A percentile compares a stretch with the other conserved stretches of the same genome.
phyloP scores from a whole-genome alignment of 1,140 invertebrate species.

The Rhysida immarginata region DNA sequence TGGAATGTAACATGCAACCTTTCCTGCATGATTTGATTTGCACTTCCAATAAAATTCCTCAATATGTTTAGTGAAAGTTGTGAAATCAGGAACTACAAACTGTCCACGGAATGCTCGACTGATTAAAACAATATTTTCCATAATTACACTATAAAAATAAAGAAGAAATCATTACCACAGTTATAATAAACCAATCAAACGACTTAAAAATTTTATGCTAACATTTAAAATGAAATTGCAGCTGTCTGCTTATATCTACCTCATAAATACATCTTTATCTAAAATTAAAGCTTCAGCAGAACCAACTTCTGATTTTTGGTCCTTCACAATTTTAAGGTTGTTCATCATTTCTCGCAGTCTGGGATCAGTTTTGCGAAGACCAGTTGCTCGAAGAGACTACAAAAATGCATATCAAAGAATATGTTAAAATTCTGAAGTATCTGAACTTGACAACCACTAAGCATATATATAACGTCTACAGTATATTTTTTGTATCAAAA shows the following conservation, averaged over 20 bases:
- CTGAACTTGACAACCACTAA: no score
- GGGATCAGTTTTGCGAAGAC: constrained; percentile 70
- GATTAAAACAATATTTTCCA: constrained; percentile 77
- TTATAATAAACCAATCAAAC: no score
- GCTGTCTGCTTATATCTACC: constrained; percentile 34
- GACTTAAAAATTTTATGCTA: no score
- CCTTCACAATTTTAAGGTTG: constrained; percentile 55
- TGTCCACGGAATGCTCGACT: constrained; percentile 81
- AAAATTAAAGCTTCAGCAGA: constrained; percentile 63
- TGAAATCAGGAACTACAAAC: constrained; percentile 89
- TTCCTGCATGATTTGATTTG: constrained; percentile 67
- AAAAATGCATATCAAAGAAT: no score
- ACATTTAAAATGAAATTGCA: constrained; percentile 8
- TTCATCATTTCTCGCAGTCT: constrained; percentile 68
- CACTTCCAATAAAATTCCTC: constrained; percentile 88
- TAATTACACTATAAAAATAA: constrained; percentile 66
- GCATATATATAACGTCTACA: no score
- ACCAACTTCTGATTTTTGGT: constrained; percentile 47
- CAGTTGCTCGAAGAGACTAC: constrained; percentile 67
- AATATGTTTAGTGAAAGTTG: constrained; percentile 73
- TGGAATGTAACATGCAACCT: constrained; percentile 83
- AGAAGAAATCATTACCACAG: constrained; percentile 16
- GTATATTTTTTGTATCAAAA: no score
- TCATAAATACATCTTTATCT: constrained; percentile 66
- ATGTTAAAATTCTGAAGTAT: no score